Conservation (phyloP, 1,140 invertebrate species). For the Hypothenemus hampei region DNA sequence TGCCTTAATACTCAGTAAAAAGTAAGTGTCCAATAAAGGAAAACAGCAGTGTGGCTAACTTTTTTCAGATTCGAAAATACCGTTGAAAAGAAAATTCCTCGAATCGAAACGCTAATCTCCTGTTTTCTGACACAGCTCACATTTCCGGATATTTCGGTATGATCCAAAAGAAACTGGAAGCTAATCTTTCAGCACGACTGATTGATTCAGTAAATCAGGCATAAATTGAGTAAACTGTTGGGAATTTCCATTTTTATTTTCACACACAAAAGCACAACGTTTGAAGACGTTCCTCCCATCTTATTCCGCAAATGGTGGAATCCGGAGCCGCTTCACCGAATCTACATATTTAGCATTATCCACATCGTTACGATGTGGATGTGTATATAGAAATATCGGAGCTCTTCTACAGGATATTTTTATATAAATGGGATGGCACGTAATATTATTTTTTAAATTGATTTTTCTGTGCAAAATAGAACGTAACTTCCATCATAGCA, state of each 20-base stretch:
- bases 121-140: too few relatives aligned
- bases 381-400: constrained; percentile 11
- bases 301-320: constrained; percentile 17
- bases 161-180: too few relatives aligned
- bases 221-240: constrained; percentile 5
- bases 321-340: constrained; percentile 4
- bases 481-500: too few relatives aligned
- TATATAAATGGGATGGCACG: neutral
- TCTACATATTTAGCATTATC: constrained; percentile 18
- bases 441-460: constrained; percentile 1
- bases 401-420: too few relatives aligned
- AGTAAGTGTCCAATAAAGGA: too few relatives aligned
- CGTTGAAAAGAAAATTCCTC: too few relatives aligned
- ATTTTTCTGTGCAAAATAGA: constrained; percentile 1
- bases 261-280: constrained; percentile 10
- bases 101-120: too few relatives aligned
- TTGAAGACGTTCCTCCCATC: constrained; percentile 7
- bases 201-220: constrained; percentile 5
- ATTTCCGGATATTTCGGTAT: too few relatives aligned
- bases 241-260: constrained; percentile 13
- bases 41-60: too few relatives aligned
- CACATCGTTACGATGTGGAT: constrained; percentile 11
- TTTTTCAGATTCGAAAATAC: too few relatives aligned
- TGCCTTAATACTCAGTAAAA: too few relatives aligned
- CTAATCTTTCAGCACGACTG: constrained; percentile 12